Evolutionary conservation across 2,888 invertebrate genomes (phyloP), one percentile per base, ranked within the genome.

Genomic region (Lasius fuliginosus): DNA sequence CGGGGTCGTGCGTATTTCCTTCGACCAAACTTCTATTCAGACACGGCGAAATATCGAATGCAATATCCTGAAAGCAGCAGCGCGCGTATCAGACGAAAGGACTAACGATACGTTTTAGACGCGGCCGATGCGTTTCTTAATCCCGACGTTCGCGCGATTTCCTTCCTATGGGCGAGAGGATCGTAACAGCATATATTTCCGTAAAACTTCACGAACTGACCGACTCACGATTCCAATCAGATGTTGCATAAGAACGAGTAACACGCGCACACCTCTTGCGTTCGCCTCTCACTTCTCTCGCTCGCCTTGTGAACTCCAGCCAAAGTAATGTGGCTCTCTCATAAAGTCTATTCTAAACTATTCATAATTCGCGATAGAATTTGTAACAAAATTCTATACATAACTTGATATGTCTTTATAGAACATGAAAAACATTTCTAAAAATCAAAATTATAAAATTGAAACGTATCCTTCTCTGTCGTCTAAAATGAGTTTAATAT

Each of bases 211-310:
- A 74, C 83, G 76, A 84, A 90, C 83, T 86, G 86, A 85, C 81
- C 85, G 88, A 85, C 81, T 89, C 88, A 85, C 81, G 90, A 89
- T 90, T 85, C 89, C 88, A 86, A 89, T 89, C 90, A 82, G 56
- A 69, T 58, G 42, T 90, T 90, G 91, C 90, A 79, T 90, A 90
- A 90, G 83, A 85, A 69, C 85, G 67, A 58, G 74, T 87, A 85
- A 81, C 82, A 58, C 67, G 65, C 84, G 46, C 73, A 71, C 74
- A 76, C 76, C 60, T 73, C 49, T 53, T n/a, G 49, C 85, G 69
- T 62, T 65, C 69, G 77, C 90, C 90, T 90, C 90, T 90, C 90
- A 90, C 90, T 90, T 90, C 87, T 81, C 69, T 76, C 73, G 85
- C 68, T 89, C 79, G 84, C 79, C 71, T 84, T 49, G 40, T n/a